phyloP scores from a whole-genome alignment of 2,888 invertebrate species.

The Dyspetes luteomarginatus region DNA sequence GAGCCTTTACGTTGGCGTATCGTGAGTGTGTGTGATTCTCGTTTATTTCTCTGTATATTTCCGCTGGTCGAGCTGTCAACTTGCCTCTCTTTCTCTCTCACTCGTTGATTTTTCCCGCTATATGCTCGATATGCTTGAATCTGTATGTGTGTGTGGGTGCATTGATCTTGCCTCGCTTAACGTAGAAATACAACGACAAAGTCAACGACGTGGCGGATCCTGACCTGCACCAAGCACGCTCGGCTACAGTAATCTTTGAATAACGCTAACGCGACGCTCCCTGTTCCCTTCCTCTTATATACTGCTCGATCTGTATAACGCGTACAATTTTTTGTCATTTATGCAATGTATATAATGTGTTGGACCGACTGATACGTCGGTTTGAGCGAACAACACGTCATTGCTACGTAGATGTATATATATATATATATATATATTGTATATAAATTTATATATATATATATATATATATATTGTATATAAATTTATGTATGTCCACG shows the following conservation, averaged over 20 bases:
- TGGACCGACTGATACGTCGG: constrained; percentile 54
- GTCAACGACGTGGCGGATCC: constrained; percentile 68
- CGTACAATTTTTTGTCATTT: constrained; percentile 16
- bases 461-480: not conserved
- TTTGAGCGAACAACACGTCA: constrained; percentile 21
- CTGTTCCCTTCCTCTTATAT: constrained; percentile 28
- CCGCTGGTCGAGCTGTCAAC: constrained; percentile 36
- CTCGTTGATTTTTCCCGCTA: constrained; percentile 24
- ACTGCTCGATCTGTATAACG: not conserved
- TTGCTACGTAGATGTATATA: not conserved
- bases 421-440: not conserved
- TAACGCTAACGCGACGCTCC: constrained; percentile 44
- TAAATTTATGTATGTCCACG: constrained; percentile 1
- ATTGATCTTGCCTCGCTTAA: constrained; percentile 48
- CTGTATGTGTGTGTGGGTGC: constrained; percentile 40
- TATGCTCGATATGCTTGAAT: constrained; percentile 10
- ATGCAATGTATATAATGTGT: constrained; percentile 13
- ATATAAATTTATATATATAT: not conserved
- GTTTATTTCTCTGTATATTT: not conserved
- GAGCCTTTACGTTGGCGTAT: constrained; percentile 36
- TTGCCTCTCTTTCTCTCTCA: not conserved
- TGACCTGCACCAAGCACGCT: constrained; percentile 73
- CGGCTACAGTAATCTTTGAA: constrained; percentile 58
- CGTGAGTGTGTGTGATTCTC: constrained; percentile 30
- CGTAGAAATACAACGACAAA: constrained; percentile 45